Conservation (phyloP, 1,140 invertebrate genomes). For the Sarcophaga peregrina region DNA sequence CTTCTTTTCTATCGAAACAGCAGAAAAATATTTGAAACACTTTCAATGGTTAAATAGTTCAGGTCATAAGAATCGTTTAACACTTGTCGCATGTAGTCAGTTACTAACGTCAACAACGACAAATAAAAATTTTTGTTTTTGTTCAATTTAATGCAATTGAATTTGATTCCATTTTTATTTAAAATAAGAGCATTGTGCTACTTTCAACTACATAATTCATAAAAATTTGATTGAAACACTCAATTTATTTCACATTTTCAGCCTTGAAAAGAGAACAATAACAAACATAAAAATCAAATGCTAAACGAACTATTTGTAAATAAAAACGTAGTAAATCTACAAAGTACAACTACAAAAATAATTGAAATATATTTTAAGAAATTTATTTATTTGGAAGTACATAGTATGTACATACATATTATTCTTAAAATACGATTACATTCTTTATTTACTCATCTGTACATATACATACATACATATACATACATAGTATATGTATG, state of each 20-base stretch:
- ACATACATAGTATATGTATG: neutral
- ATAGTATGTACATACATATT: neutral
- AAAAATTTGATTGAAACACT: neutral
- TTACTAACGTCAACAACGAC: too few species aligned
- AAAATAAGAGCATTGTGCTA: neutral
- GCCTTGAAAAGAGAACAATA: neutral
- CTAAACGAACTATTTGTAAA: too few species aligned
- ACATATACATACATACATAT: neutral
- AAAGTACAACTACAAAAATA: neutral
- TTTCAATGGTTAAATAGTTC: neutral
- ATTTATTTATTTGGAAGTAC: neutral
- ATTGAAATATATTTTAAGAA: neutral
- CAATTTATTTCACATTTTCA: neutral
- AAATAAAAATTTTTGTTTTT: too few species aligned
- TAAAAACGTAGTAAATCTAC: neutral
- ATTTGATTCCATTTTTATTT: neutral
- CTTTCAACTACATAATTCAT: neutral
- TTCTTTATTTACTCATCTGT: too few species aligned
- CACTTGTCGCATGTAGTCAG: neutral
- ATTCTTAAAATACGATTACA: too few species aligned
- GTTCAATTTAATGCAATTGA: too few species aligned
- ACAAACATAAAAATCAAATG: neutral
- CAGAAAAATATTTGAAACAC: neutral
- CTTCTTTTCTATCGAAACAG: neutral
- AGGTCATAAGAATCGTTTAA: neutral